Evolutionary conservation across 2,888 invertebrate genomes (phyloP).

Genomic region (Biston betularia): DNA sequence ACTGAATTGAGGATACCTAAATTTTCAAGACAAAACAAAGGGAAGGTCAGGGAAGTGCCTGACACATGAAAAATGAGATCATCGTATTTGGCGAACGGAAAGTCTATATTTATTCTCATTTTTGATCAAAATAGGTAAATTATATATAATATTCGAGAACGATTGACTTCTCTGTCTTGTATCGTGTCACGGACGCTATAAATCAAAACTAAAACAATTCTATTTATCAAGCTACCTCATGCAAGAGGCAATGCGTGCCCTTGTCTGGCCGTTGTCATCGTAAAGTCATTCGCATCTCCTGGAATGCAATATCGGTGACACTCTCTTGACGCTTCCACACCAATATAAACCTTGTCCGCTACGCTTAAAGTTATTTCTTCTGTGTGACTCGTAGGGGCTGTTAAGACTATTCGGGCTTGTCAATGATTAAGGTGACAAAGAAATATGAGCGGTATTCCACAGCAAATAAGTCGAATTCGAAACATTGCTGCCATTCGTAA

Average conservation of each 20-base stretch:
- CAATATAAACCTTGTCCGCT: constrained; percentile 39
- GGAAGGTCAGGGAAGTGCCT: too few species aligned
- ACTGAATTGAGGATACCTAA: too few species aligned
- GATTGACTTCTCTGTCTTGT: not conserved
- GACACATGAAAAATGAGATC: too few species aligned
- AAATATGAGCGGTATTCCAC: constrained; percentile 67
- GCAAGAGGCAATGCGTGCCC: constrained; percentile 73
- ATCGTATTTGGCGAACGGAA: too few species aligned
- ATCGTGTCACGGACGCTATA: constrained; percentile 15
- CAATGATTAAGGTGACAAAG: constrained; percentile 38
- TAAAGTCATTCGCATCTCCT: constrained; percentile 79
- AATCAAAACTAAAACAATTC: constrained; percentile 35
- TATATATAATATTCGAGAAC: too few species aligned
- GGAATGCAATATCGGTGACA: constrained; percentile 84
- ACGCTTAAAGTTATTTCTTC: constrained; percentile 34
- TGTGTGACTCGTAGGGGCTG: not conserved
- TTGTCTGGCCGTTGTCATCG: constrained; percentile 84
- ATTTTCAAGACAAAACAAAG: too few species aligned
- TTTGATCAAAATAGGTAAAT: too few species aligned
- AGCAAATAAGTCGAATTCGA: constrained; percentile 66
- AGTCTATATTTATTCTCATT: too few species aligned
- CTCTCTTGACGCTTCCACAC: constrained; percentile 46
- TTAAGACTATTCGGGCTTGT: constrained; percentile 46
- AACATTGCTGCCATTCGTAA: constrained; percentile 57
- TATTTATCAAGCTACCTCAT: constrained; percentile 54